Evolutionary conservation across 2,113 vertebrate genomes (phyloP), one percentile per base, ranked within the genome.

Genomic region (Cygnus buccinator): DNA sequence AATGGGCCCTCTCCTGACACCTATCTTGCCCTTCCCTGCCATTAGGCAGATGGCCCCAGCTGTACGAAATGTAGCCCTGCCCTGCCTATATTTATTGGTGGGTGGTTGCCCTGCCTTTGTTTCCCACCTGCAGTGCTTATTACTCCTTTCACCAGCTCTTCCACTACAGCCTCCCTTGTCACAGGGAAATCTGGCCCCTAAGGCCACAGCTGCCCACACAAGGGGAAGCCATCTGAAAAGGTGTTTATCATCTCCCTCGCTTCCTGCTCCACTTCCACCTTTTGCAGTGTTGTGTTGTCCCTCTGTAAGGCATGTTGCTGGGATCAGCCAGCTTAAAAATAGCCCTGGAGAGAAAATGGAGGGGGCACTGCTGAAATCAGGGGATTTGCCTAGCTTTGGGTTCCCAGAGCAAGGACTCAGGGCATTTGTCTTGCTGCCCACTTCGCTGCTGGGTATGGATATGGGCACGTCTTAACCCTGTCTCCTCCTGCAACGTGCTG

Each of bases 101-200:
- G 86, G 95, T 86, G 76, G 80, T 57, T 94, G 6, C 26, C 7
- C 8, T 95, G 3, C 29, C 20, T 82, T 82, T 74, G 20, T 92
- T 93, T 91, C 71, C 89, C 86, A 95, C 77, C 92, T 84, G 58
- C n/a, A 66, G 58, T 37, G 26, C 25, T 96, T 58, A 79, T 86
- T 84, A 18, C 1, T 70, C 8, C n/a, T 93, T 87, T 91, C 41
- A 37, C 29, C 70, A 74, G 21, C 48, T 78, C 65, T 72, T 78
- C 61, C 9, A 50, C 0, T 1, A 11, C 8, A 55, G 33, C 23
- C 26, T 94, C 72, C 35, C 63, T 86, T 65, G 39, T 35, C 17
- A 3, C 8, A 41, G 39, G 58, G 35, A 76, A 89, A 92, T 85
- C 15, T 91, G 74, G 9, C 65, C 81, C 74, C 74, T 91, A 85